Conservation (phyloP, 2,113 vertebrate species). For the Tachuris rubrigastra region DNA sequence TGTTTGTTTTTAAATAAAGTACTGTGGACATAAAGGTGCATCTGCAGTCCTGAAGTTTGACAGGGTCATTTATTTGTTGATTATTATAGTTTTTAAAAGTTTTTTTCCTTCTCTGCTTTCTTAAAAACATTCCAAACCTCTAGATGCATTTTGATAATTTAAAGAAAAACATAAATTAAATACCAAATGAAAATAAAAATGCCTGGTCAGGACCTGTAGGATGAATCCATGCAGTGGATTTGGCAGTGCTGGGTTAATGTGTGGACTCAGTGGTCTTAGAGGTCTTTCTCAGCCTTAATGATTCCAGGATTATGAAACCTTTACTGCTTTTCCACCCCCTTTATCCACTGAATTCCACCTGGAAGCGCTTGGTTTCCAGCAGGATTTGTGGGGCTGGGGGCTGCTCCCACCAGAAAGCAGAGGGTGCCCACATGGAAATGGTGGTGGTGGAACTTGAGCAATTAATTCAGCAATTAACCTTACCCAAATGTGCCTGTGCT, state of each 20-base stretch:
- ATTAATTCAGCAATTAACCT: neutral
- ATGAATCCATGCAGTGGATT: neutral
- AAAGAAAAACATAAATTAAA: neutral
- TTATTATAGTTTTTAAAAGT: too few relatives aligned
- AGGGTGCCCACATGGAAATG: neutral
- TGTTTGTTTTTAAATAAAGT: neutral
- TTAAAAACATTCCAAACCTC: neutral
- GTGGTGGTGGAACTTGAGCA: neutral
- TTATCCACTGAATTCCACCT: neutral
- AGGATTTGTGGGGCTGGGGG: fast-evolving
- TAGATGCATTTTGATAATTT: neutral
- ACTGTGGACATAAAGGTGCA: neutral
- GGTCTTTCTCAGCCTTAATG: fast-evolving
- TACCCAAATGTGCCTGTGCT: neutral
- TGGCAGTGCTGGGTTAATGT: neutral
- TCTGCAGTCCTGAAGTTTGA: neutral
- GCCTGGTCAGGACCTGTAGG: too few relatives aligned
- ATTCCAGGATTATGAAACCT: neutral
- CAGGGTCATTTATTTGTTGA: neutral
- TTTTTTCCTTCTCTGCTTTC: neutral
- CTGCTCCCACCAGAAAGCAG: neutral
- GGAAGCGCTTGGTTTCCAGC: neutral
- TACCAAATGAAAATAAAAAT: too few relatives aligned
- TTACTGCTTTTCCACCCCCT: fast-evolving
- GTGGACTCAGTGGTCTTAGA: fast-evolving